Evolutionary conservation across 1,140 invertebrate species (phyloP), one percentile per base, ranked within the genome.

Genomic region (Hormaphis cornu): DNA sequence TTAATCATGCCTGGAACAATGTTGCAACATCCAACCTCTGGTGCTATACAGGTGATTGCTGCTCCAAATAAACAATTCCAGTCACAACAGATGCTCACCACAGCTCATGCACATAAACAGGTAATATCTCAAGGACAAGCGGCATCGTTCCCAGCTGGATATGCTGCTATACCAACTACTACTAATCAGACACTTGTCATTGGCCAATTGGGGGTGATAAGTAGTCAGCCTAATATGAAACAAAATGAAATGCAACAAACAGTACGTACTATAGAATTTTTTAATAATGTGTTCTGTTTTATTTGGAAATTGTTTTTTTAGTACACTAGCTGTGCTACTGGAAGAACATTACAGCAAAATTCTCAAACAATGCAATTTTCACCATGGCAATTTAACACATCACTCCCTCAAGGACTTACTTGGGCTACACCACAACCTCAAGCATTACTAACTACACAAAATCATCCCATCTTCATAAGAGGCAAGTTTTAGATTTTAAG

Each of bases 381-480:
- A 3, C 83, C 83, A 0, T 85, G 83, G 83, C 81, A 81, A 72
- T 82, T 82, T 69, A 78, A 86, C 83, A 87, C 79, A 83, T 88
- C 75, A 22, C 61, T 66, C 85, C 87, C 85, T 78, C 85, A 83
- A 83, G 42, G 88, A 81, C 33, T 79, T 79, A 85, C 63, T 71
- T 92, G 80, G 80, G 76, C 81, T 5, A 75, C 78, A 37, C 75
- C 76, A 24, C 88, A 87, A 72, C 84, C 86, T 9, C 84, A 83
- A 37, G 79, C 84, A 3, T 75, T 89, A 1, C 78, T 88, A 4
- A 78, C 80, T 4, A 82, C 83, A 3, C 78, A 84, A 0, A 86
- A 85, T 5, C 92, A 91, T 79, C 87, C 87, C 26, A 92, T 92
- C 73, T 91, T 93, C 73, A 91, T 93, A 72, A 79, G 90, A 69